Evolutionary conservation across 1,140 invertebrate genomes (phyloP).

Genomic region (Spodoptera litura): DNA sequence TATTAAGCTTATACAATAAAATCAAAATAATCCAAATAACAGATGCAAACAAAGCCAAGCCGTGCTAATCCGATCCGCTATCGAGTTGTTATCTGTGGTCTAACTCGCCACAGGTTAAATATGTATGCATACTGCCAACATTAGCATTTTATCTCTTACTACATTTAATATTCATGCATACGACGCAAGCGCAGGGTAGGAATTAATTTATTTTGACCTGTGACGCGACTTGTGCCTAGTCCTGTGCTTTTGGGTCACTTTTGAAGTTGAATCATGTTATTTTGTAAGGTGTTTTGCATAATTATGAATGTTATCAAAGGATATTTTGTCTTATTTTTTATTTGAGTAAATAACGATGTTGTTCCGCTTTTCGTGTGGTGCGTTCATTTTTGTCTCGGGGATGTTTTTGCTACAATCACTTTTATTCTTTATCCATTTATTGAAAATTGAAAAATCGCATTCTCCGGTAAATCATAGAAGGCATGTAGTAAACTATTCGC

Average conservation of each 20-base stretch:
- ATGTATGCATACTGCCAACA: conserved; percentile 74
- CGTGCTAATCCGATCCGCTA: conserved; percentile 46
- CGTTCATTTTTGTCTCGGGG: too few species aligned
- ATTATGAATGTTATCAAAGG: neutral
- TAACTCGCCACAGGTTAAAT: conserved; percentile 71
- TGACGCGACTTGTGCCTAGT: neutral
- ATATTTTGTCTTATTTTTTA: neutral
- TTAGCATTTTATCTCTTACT: conserved; percentile 83
- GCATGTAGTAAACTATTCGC: too few species aligned
- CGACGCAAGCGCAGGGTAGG: conserved; percentile 73
- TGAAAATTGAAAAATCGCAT: too few species aligned
- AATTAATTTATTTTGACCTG: conserved; percentile 67
- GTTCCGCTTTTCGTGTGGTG: too few species aligned
- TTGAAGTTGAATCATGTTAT: neutral
- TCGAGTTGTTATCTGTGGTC: conserved; percentile 66
- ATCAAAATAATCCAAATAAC: neutral
- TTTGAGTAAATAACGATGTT: too few species aligned
- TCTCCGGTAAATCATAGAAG: too few species aligned
- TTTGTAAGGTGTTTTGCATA: conserved; percentile 16
- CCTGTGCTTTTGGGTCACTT: conserved; percentile 9
- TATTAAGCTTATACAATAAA: neutral
- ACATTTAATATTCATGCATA: conserved; percentile 82
- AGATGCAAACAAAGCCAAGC: conserved; percentile 28
- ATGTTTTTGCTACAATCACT: too few species aligned
- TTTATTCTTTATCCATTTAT: too few species aligned